Evolutionary conservation across 2,113 vertebrate genomes (phyloP).

Genomic region (Galbula dea): DNA sequence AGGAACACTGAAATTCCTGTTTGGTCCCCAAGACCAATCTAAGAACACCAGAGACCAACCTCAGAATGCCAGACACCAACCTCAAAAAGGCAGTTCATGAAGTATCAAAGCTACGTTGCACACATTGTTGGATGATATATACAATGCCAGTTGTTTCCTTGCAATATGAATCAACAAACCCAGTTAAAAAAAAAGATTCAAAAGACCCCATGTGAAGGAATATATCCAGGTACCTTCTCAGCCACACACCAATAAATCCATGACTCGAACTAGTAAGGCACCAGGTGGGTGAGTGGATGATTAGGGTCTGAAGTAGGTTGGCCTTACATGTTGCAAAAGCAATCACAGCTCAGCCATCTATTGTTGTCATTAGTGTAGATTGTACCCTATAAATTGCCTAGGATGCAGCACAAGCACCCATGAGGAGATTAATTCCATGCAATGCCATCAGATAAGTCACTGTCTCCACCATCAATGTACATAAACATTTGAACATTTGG

Average conservation of each 20-base stretch:
- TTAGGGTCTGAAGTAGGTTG: rapidly evolving
- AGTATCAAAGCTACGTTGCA: neutral
- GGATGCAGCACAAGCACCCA: neutral
- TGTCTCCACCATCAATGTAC: neutral
- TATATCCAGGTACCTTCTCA: neutral
- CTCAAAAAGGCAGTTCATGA: neutral
- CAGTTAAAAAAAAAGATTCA: neutral
- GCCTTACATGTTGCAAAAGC: rapidly evolving
- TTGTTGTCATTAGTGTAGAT: neutral
- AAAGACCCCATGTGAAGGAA: neutral
- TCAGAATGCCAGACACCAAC: neutral
- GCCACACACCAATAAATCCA: neutral
- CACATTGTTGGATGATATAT: neutral
- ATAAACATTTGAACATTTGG: neutral
- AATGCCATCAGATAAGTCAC: neutral
- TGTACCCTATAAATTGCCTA: neutral
- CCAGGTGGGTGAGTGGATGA: neutral
- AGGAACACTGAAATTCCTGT: neutral
- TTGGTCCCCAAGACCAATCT: neutral
- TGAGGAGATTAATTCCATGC: neutral
- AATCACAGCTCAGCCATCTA: neutral
- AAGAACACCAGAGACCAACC: neutral
- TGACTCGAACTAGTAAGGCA: neutral
- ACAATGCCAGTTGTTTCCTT: neutral
- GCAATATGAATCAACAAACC: neutral